Evolutionary conservation across 2,113 vertebrate genomes (phyloP).

Genomic region (Ptilorrhoa leucosticta): DNA sequence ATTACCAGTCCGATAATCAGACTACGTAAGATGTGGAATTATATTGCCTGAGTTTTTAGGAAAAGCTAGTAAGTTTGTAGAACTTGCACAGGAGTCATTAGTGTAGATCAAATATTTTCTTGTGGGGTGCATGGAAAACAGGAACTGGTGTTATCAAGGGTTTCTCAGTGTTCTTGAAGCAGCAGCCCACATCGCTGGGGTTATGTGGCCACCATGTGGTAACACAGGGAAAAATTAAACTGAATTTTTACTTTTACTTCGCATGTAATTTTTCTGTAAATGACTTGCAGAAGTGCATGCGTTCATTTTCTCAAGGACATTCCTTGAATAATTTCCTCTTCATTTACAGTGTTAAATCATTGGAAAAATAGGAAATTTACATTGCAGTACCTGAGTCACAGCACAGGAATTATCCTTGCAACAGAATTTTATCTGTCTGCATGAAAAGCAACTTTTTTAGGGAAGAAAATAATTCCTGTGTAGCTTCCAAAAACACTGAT

Average conservation of each 20-base stretch:
- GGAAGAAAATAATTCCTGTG: background rate
- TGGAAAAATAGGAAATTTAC: background rate
- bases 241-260: background rate
- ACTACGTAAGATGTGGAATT: background rate
- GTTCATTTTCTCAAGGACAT: background rate
- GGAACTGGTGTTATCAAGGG: fast-evolving
- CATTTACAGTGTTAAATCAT: background rate
- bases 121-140: background rate
- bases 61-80: background rate
- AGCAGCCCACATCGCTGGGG: background rate
- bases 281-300: background rate
- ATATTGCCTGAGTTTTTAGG: background rate
- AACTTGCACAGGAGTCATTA: background rate
- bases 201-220: constrained; percentile 50
- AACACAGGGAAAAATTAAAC: background rate
- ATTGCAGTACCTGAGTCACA: background rate
- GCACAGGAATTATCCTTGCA: background rate
- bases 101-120: background rate
- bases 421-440: background rate
- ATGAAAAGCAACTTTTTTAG: background rate
- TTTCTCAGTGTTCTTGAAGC: background rate
- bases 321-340: background rate
- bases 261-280: fast-evolving
- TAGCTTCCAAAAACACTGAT: background rate
- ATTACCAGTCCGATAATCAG: background rate